Conservation (phyloP, 1,140 invertebrate genomes). For the Drosophila bocqueti region DNA sequence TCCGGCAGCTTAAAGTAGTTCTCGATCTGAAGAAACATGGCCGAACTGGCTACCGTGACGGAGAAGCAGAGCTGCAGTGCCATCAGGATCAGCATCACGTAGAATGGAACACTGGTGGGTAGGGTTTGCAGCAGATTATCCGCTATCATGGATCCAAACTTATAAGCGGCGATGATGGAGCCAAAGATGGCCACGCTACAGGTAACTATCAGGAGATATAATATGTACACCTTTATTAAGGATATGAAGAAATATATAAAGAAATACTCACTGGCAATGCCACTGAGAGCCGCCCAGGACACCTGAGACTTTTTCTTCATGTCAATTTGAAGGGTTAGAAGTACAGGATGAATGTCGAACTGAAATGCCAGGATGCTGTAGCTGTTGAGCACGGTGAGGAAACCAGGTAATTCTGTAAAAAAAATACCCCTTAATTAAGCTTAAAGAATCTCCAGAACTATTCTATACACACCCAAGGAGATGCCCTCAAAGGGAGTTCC, state of each 20-base stretch:
- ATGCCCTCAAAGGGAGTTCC: constrained; percentile 76
- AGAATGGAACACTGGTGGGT: constrained; percentile 87
- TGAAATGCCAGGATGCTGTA: constrained; percentile 89
- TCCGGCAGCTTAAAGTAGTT: constrained; percentile 87
- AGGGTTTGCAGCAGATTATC: constrained; percentile 87
- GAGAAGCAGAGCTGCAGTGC: constrained; percentile 91
- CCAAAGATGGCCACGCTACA: constrained; percentile 88
- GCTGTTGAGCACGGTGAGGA: constrained; percentile 86
- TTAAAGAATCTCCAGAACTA: too few species aligned
- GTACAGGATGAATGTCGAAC: constrained; percentile 92
- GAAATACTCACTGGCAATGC: constrained; percentile 87
- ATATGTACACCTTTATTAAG: background rate
- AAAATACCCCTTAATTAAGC: background rate
- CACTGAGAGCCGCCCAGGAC: constrained; percentile 87
- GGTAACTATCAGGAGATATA: constrained; percentile 84
- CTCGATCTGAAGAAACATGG: constrained; percentile 91
- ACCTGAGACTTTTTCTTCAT: constrained; percentile 90
- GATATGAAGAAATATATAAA: background rate
- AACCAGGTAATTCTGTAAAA: constrained; percentile 72
- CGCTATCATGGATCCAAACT: constrained; percentile 87
- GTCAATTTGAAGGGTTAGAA: constrained; percentile 92
- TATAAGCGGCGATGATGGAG: constrained; percentile 87
- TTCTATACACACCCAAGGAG: constrained; percentile 49
- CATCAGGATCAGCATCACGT: constrained; percentile 88
- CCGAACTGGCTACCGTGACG: constrained; percentile 90